Evolutionary conservation across 2,113 vertebrate species (phyloP), one percentile per base, ranked within the genome.

Genomic region (Amphiprion ocellaris): DNA sequence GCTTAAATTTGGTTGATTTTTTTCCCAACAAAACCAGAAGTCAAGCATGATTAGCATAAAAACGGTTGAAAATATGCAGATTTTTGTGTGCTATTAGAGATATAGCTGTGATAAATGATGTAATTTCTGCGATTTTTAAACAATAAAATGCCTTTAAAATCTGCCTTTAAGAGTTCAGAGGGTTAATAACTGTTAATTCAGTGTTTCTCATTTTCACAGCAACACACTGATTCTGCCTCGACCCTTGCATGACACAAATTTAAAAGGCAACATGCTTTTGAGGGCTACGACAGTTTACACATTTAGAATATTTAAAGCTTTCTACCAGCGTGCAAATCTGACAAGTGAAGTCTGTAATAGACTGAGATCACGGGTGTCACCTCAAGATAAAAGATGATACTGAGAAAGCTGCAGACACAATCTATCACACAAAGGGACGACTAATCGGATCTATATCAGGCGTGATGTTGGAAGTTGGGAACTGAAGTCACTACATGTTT

Each of bases 401-500:
- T 7, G 33, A 33, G 33, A n/a, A 56, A 54, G 26, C 33, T 60
- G 15, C 19, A 69, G 52, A 54, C 24, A 50, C 15, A 21, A 1
- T n/a, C 24, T 16, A n/a, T 39, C 46, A 5, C 24, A 10, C 30
- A 30, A 49, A 73, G 19, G 10, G 1, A 3, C 21, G 16, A 28
- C 26, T 58, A 17, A 28, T 11, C 16, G 4, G 49, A 14, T 33
- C 15, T 54, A 10, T 62, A 44, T 37, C 49, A 10, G 7, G 10
- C 7, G n/a, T 3, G 3, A 14, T 49, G 0, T 49, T 37, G n/a
- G 26, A 75, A 61, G 12, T 41, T 54, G 5, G 14, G 58, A 87
- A 65, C 65, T 69, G n/a, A 4, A 53, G 47, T 83, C 77, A 84
- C 65, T 28, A 17, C 30, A 37, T 15, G 44, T 55, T 77, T 60